A percentile compares a stretch with the other conserved stretches of the same genome.
Evolutionary conservation across 2,113 vertebrate genomes (phyloP).

Genomic region (Perca schrenkii): DNA sequence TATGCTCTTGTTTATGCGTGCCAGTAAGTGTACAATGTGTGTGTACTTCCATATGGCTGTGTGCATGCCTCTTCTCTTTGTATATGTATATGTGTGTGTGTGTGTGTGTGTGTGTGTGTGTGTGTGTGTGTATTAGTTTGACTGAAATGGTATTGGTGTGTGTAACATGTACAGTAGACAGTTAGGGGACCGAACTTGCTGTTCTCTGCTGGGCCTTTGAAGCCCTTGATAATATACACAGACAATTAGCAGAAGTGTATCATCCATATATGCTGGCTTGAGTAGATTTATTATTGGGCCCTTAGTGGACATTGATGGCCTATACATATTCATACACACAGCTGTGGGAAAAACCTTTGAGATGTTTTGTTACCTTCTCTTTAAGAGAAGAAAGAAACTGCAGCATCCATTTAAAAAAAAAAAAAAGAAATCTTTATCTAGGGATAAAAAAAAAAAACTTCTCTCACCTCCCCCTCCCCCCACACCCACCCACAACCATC

Average conservation of each 20-base stretch:
- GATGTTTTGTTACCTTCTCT: conserved; percentile 56
- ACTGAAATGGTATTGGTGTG: not conserved
- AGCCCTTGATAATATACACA: conserved; percentile 71
- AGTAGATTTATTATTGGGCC: conserved; percentile 77
- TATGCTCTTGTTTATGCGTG: conserved; percentile 22
- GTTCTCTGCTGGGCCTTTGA: conserved; percentile 44
- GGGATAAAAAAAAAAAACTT: not conserved
- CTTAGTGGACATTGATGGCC: conserved; percentile 67
- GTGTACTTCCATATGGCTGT: not conserved
- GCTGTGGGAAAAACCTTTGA: conserved; percentile 57
- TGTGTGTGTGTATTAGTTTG: conserved; percentile 21
- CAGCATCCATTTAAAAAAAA: conserved; percentile 33
- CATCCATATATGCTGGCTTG: conserved; percentile 58
- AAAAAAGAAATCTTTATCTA: conserved; percentile 26
- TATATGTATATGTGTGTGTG: not conserved
- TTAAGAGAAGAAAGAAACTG: conserved; percentile 37
- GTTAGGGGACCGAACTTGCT: conserved; percentile 16
- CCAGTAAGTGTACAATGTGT: not conserved
- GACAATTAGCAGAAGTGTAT: conserved; percentile 71
- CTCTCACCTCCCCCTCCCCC: not conserved
- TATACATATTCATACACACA: conserved; percentile 75
- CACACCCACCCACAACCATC: not conserved
- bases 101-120: not conserved
- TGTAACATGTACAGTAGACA: conserved; percentile 29
- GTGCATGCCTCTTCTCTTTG: not conserved